These are phyloP conservation scores for Psylliodes chrysocephalus DNA, from an alignment of 2,888 invertebrate genomes.

Conservation along the genomic window DNA sequence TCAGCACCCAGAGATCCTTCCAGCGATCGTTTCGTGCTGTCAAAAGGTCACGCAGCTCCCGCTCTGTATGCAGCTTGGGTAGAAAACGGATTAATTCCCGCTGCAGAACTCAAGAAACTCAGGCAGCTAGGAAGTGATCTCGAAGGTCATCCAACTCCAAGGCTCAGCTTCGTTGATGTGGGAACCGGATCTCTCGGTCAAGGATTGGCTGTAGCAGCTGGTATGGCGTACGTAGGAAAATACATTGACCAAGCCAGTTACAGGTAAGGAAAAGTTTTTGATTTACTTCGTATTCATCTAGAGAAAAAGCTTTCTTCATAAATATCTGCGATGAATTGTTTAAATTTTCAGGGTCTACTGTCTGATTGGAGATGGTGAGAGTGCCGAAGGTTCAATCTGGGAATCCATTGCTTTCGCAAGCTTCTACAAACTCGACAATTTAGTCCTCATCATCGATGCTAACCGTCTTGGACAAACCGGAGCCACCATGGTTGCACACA, in stretches of 20 bases:
- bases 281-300: no score
- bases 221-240: constrained; percentile 97
- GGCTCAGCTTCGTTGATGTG: constrained; percentile 96
- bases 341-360: constrained; percentile 88
- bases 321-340: no score
- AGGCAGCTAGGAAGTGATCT: constrained; percentile 92
- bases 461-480: constrained; percentile 98
- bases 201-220: constrained; percentile 93
- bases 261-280: constrained; percentile 64
- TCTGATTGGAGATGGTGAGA: constrained; percentile 96
- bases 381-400: constrained; percentile 98
- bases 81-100: constrained; percentile 90
- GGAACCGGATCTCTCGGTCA: constrained; percentile 98
- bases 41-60: constrained; percentile 98
- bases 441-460: constrained; percentile 95
- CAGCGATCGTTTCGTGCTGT: constrained; percentile 94
- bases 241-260: constrained; percentile 83
- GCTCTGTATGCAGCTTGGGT: constrained; percentile 99
- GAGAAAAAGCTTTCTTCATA: no score
- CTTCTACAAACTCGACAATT: constrained; percentile 93
- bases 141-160: constrained; percentile 98
- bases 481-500: constrained; percentile 90
- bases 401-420: constrained; percentile 95
- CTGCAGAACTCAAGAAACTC: constrained; percentile 82
- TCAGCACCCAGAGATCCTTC: constrained; percentile 85